These are phyloP conservation scores for Trichechus manatus DNA, from an alignment of 2,113 vertebrate genomes.

Conservation along the genomic window DNA sequence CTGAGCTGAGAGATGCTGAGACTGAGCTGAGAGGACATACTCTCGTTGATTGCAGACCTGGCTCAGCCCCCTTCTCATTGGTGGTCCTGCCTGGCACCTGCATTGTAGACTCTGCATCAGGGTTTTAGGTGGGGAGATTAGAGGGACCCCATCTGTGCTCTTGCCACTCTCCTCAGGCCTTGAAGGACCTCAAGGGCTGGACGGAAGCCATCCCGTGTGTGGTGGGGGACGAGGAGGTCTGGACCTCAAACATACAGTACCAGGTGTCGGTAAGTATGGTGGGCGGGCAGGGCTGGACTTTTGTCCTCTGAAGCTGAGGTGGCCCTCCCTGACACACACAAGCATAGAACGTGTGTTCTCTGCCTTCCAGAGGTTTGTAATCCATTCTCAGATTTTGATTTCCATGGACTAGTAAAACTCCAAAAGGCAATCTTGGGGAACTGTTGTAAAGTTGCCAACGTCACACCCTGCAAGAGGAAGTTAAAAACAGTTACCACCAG, in stretches of 20 bases:
- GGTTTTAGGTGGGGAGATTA: too few relatives aligned
- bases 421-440: not conserved
- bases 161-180: slow-evolving; percentile 86
- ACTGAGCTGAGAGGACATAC: rapidly evolving
- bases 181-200: slow-evolving; percentile 89
- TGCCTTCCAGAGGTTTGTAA: not conserved
- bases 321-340: not conserved
- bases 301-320: not conserved
- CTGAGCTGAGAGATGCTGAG: too few relatives aligned
- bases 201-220: slow-evolving; percentile 95
- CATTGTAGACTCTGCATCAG: rapidly evolving
- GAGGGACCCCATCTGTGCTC: rapidly evolving
- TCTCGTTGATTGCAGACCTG: rapidly evolving
- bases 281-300: rapidly evolving
- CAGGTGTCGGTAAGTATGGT: slow-evolving; percentile 93
- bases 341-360: rapidly evolving
- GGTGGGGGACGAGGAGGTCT: slow-evolving; percentile 94
- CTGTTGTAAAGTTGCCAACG: rapidly evolving
- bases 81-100: rapidly evolving
- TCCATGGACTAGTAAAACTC: rapidly evolving
- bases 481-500: not conserved
- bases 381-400: not conserved
- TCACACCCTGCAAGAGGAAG: not conserved
- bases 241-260: slow-evolving; percentile 92
- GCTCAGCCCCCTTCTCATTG: rapidly evolving